Conservation (phyloP, 2,888 invertebrate genomes). For the Volucella bombylans region DNA sequence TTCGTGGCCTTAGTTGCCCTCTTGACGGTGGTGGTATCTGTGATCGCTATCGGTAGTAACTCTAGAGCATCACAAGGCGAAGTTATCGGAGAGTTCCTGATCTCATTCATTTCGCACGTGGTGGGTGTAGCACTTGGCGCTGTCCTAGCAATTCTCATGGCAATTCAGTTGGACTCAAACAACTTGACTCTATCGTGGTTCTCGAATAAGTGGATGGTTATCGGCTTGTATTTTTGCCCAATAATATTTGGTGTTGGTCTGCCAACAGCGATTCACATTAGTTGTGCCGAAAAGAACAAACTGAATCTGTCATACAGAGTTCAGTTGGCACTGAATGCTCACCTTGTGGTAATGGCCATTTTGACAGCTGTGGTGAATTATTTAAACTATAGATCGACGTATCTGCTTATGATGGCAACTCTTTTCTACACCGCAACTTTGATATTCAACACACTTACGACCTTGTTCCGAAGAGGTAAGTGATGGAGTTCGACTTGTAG, state of each 20-base stretch:
- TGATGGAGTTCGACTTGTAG: background rate
- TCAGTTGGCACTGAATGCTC: slow-evolving; percentile 77
- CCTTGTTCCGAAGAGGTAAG: slow-evolving; percentile 80
- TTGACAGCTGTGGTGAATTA: slow-evolving; percentile 77
- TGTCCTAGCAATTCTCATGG: slow-evolving; percentile 78
- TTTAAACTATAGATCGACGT: slow-evolving; percentile 79
- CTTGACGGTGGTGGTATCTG: slow-evolving; percentile 78
- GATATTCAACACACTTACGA: slow-evolving; percentile 79
- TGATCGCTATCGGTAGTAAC: slow-evolving; percentile 79
- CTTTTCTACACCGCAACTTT: slow-evolving; percentile 76
- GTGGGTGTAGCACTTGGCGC: slow-evolving; percentile 78
- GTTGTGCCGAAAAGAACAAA: slow-evolving; percentile 79
- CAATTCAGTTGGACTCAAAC: slow-evolving; percentile 80
- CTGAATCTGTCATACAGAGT: slow-evolving; percentile 78
- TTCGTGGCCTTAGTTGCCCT: slow-evolving; percentile 82
- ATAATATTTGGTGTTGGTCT: slow-evolving; percentile 80
- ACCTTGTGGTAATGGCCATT: slow-evolving; percentile 79
- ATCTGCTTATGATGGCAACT: slow-evolving; percentile 75
- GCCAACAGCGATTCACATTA: slow-evolving; percentile 79
- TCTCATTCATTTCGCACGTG: slow-evolving; percentile 78
- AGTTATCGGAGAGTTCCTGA: slow-evolving; percentile 79
- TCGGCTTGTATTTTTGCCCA: slow-evolving; percentile 82
- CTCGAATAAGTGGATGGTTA: slow-evolving; percentile 83
- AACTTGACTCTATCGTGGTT: slow-evolving; percentile 85
- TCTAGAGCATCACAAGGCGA: slow-evolving; percentile 79